Percentiles rank a stretch among this genome's conserved stretches.
These are phyloP conservation scores for Tipula helvola DNA, from an alignment of 2,888 invertebrate genomes.

Conservation along the genomic window DNA sequence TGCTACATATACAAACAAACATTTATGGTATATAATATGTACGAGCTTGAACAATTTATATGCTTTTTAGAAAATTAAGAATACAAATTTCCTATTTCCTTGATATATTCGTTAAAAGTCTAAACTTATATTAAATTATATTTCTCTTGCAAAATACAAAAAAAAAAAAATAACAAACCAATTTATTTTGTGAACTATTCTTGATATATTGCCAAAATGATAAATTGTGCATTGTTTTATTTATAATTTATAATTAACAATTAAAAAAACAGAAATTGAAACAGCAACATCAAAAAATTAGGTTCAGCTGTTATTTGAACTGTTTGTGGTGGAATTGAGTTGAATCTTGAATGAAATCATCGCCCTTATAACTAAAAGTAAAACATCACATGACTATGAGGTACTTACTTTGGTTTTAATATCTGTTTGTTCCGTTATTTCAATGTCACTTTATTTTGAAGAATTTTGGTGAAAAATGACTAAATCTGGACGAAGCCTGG, in stretches of 20 bases:
- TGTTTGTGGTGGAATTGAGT: neutral
- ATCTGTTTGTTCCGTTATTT: too few relatives aligned
- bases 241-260: neutral
- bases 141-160: neutral
- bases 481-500: too few relatives aligned
- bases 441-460: too few relatives aligned
- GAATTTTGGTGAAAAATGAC: too few relatives aligned
- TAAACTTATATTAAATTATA: neutral
- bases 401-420: too few relatives aligned
- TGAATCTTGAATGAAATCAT: neutral
- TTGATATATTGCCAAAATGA: neutral
- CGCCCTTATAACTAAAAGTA: too few relatives aligned
- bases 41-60: neutral
- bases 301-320: neutral
- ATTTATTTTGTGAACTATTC: neutral
- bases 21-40: neutral
- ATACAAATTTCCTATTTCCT: neutral
- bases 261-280: neutral
- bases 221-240: neutral
- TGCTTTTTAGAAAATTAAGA: neutral
- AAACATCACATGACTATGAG: too few relatives aligned
- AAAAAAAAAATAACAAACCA: neutral
- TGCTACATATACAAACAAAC: neutral
- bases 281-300: neutral
- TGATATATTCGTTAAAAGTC: neutral